Base-by-base conservation (phyloP, 2,888 invertebrate genomes). In the Cylindroiulus punctatus region DNA sequence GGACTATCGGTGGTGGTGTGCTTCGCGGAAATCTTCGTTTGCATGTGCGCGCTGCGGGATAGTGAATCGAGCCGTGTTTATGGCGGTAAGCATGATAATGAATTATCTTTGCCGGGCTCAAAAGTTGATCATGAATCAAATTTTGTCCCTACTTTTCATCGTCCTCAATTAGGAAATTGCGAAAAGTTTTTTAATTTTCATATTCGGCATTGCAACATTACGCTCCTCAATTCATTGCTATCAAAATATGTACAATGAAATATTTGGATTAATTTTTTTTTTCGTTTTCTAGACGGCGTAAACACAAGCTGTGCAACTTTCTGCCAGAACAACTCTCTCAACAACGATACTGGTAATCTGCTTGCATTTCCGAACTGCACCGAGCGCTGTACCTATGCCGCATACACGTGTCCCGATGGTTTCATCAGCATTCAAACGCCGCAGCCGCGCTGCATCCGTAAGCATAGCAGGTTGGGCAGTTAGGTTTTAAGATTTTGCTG, bases 381-480 rank as follows among this genome's bases (percentile, higher is more conserved):
- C 17, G 84, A 84, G 44, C 84, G 22, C n/a, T 85, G 85, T 19
- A 26, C 47, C 30, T 57, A 85, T 30, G 52, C 57, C 19, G 26
- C 85, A 19, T 85, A 85, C 19, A 57, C 85, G 4, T 85, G 85
- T 26, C 17, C 85, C 22, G 17, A 12, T 57, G 44, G 44, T 8
- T 57, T 22, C 57, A 40, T 85, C 65, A 47, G 17, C 52, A 30
- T 42, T 14, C 85, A 85, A 26, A 57, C 32, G 1, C 52, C 65
- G 1, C 65, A 32, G 0, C 30, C 57, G n/a, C 19, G 22, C 3
- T 57, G 57, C 22, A 22, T 57, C 8, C 57, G 57, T 57, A 57
- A 57, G 57, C n/a, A 22, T 19, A 3, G n/a, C 47, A 47, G 2
- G 5, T 47, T 10, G n/a, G n/a, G n/a, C n/a, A n/a, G n/a, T n/a